phyloP scores from a whole-genome alignment of 1,140 invertebrate species.

The Triops cancriformis region DNA sequence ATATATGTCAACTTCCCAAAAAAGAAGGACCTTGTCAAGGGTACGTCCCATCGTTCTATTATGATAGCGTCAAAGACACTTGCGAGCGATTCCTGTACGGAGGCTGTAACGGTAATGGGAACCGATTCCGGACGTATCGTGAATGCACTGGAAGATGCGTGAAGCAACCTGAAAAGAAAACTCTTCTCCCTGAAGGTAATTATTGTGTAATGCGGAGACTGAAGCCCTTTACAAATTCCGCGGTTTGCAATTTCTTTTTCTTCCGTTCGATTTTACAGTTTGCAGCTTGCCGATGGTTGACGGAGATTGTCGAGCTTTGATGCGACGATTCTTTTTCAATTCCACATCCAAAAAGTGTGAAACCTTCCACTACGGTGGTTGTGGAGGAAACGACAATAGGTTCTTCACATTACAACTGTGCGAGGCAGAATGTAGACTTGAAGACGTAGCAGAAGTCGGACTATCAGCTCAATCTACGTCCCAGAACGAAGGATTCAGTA shows the following conservation, averaged over 20 bases:
- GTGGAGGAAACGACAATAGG: slow-evolving; percentile 64
- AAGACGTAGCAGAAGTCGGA: not conserved
- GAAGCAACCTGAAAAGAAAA: slow-evolving; percentile 39
- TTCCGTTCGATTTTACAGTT: not conserved
- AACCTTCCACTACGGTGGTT: slow-evolving; percentile 67
- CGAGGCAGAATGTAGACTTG: slow-evolving; percentile 36
- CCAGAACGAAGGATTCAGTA: not conserved
- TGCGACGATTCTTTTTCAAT: slow-evolving; percentile 57
- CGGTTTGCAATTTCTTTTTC: too few relatives aligned
- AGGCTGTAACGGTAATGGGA: slow-evolving; percentile 69
- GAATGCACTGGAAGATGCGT: slow-evolving; percentile 73
- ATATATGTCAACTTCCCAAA: slow-evolving; percentile 61
- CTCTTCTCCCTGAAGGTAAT: not conserved
- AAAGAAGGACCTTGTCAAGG: slow-evolving; percentile 61
- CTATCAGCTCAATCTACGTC: not conserved
- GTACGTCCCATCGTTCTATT: slow-evolving; percentile 60
- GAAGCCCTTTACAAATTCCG: too few relatives aligned
- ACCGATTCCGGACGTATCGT: slow-evolving; percentile 72
- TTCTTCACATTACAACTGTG: slow-evolving; percentile 67
- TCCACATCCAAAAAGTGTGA: slow-evolving; percentile 51
- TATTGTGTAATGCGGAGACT: too few relatives aligned
- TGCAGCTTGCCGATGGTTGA: not conserved
- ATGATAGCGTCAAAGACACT: slow-evolving; percentile 52
- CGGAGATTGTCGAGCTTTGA: slow-evolving; percentile 19
- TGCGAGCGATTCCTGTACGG: slow-evolving; percentile 61